Evolutionary conservation across 1,140 invertebrate genomes (phyloP), one percentile per base, ranked within the genome.

Genomic region (Drosophila truncata): DNA sequence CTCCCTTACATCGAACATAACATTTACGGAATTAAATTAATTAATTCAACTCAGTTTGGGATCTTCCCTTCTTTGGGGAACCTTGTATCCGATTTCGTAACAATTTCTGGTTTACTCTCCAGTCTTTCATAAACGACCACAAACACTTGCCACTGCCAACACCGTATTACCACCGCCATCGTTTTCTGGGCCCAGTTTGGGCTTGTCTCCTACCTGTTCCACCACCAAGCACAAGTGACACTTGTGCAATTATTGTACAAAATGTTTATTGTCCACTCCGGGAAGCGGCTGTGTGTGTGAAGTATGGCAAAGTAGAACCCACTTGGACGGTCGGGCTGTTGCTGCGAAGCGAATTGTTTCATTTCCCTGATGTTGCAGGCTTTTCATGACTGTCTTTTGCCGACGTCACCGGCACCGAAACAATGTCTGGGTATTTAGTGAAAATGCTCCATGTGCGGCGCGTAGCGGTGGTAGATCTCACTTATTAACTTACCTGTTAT

Each of bases 401-500:
- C 73, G 71, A 67, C 81, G 55, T 54, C 62, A 65, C 57, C 70
- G 59, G 54, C 58, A 69, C 59, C 64, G 67, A 66, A 77, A 83
- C 83, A 87, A 83, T 87, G 80, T 57, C 52, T 47, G 66, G 63
- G 70, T 88, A 74, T 88, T 87, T 87, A 88, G 80, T 78, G 80
- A 84, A 78, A 80, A 80, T 83, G 72, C 80, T 78, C 72, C 73
- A 84, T 83, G 63, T 74, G 46, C 76, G 77, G 83, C 77, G 63
- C 78, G 46, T 55, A 54, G 49, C 35, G 20, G 37, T 31, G 44
- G 52, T 37, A 41, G 31, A 31, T 58, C 47, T 65, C 54, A 80
- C 83, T 87, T 88, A 88, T 88, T 87, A 88, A 88, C 83, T 84
- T 88, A 88, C 84, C 83, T 87, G 84, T 73, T 70, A 80, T 80